Percentiles rank a stretch among this genome's conserved stretches.
Conservation (phyloP, 2,113 vertebrate species). For the Ramphastos sulfuratus region DNA sequence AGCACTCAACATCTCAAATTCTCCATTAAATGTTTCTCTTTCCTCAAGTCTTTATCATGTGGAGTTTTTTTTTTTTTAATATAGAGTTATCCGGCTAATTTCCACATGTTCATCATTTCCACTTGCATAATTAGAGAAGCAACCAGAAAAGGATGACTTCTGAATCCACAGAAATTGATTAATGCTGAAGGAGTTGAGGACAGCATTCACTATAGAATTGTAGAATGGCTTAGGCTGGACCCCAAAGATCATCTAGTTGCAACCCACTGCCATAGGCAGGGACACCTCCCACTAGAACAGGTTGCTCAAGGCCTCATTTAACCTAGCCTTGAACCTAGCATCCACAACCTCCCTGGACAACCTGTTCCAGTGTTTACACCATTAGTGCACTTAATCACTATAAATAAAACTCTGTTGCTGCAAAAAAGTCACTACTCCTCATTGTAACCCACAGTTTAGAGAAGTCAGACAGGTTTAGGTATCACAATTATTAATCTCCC, state of each 20-base stretch:
- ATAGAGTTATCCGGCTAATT: background rate
- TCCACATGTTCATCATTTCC: background rate
- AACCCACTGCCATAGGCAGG: too few relatives aligned
- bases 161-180: background rate
- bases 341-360: too few relatives aligned
- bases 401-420: background rate
- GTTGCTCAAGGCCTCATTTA: too few relatives aligned
- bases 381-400: background rate
- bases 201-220: background rate
- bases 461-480: background rate
- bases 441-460: background rate
- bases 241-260: too few relatives aligned
- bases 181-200: background rate
- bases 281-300: too few relatives aligned
- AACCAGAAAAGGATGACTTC: background rate
- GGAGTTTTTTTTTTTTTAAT: background rate
- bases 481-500: too few relatives aligned
- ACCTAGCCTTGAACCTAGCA: too few relatives aligned
- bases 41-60: background rate
- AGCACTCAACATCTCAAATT: background rate
- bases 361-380: too few relatives aligned
- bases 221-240: too few relatives aligned
- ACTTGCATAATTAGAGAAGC: background rate
- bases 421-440: background rate
- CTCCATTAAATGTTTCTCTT: background rate